Conservation (phyloP, 1,140 invertebrate genomes). For the Druon quercuslanigerum region DNA sequence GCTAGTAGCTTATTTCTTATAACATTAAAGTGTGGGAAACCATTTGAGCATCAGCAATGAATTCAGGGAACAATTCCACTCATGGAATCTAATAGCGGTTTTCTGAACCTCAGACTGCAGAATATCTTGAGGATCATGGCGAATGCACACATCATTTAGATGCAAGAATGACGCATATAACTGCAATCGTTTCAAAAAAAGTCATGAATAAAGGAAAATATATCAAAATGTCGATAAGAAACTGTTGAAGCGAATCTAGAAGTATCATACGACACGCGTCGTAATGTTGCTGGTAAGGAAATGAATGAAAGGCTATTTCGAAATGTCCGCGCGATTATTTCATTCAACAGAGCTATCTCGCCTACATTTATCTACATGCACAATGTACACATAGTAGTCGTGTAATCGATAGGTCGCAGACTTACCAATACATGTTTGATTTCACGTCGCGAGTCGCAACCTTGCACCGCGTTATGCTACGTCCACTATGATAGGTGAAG, state of each 20-base stretch:
- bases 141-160: too few species aligned
- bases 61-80: too few species aligned
- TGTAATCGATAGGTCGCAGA: conserved; percentile 52
- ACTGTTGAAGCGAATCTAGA: neutral
- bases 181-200: too few species aligned
- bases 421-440: conserved; percentile 33
- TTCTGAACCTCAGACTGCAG: too few species aligned
- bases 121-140: too few species aligned
- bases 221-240: neutral
- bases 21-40: too few species aligned
- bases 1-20: too few species aligned
- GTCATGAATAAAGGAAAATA: too few species aligned
- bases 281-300: conserved; percentile 37
- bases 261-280: conserved; percentile 5
- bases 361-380: conserved; percentile 42
- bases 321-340: conserved; percentile 45
- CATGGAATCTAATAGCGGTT: too few species aligned
- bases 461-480: conserved; percentile 52
- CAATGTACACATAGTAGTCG: conserved; percentile 44
- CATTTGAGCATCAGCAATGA: too few species aligned
- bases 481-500: neutral
- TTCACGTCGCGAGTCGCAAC: conserved; percentile 50
- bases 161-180: too few species aligned
- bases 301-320: conserved; percentile 53
- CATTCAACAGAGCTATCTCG: conserved; percentile 52